phyloP scores from a whole-genome alignment of 2,888 invertebrate species.

The Plagodis pulveraria region DNA sequence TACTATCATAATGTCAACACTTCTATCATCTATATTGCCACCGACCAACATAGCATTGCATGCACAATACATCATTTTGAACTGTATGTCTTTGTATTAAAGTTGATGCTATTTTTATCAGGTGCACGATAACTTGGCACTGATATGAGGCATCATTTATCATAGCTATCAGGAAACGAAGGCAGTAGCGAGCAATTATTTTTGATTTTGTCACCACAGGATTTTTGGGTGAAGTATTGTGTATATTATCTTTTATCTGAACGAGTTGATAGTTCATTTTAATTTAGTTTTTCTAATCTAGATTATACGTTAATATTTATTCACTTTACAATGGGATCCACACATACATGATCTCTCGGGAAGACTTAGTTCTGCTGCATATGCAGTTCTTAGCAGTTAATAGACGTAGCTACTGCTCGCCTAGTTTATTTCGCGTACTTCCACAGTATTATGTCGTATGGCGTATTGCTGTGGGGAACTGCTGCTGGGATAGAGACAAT shows the following conservation, averaged over 20 bases:
- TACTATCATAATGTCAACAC: constrained; percentile 48
- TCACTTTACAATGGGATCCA: too few species aligned
- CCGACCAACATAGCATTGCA: constrained; percentile 16
- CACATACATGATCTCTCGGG: too few species aligned
- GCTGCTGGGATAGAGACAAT: too few species aligned
- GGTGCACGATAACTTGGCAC: constrained; percentile 15
- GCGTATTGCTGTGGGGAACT: too few species aligned
- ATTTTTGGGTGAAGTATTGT: constrained; percentile 46
- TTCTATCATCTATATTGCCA: constrained; percentile 42
- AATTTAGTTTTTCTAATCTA: constrained; percentile 20
- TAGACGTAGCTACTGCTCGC: too few species aligned
- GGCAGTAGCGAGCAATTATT: constrained; percentile 62
- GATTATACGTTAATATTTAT: too few species aligned
- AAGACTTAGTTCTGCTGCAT: too few species aligned
- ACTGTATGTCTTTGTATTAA: constrained; percentile 6
- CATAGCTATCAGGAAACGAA: constrained; percentile 58
- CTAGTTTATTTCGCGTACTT: too few species aligned
- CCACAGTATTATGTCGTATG: too few species aligned
- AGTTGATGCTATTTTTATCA: too few species aligned
- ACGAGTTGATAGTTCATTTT: constrained; percentile 17
- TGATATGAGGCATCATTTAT: constrained; percentile 54
- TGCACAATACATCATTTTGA: constrained; percentile 11
- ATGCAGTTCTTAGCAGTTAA: too few species aligned
- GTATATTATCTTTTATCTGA: constrained; percentile 34
- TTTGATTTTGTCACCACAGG: constrained; percentile 55